Evolutionary conservation across 1,140 invertebrate species (phyloP).

Genomic region (Ostrea edulis): DNA sequence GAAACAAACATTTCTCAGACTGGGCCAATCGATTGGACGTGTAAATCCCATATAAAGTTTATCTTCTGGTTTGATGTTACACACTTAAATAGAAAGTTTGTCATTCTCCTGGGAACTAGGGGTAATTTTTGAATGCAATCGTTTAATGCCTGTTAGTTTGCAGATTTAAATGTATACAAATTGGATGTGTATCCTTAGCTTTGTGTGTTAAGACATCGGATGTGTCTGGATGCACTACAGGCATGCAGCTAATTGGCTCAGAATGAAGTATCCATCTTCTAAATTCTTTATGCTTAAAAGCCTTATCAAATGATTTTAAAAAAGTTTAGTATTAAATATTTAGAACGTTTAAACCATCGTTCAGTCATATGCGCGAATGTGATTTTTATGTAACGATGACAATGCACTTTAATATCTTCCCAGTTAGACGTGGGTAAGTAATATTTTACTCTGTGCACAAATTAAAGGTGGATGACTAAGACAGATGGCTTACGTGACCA

Average conservation of each 20-base stretch:
- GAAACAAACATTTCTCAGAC: not conserved
- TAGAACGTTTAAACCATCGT: not conserved
- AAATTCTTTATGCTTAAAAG: not conserved
- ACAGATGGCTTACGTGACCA: too few relatives aligned
- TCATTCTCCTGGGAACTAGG: not conserved
- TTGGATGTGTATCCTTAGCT: not conserved
- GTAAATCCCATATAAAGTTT: not conserved
- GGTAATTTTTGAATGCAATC: not conserved
- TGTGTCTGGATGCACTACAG: not conserved
- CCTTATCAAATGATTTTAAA: not conserved
- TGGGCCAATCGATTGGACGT: not conserved
- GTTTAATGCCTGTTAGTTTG: not conserved
- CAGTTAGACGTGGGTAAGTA: not conserved
- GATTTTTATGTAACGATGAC: not conserved
- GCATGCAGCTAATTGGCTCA: not conserved
- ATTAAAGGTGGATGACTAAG: not conserved
- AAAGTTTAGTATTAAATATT: not conserved
- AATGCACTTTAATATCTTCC: not conserved
- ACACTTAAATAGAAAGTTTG: not conserved
- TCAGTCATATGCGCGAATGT: not conserved
- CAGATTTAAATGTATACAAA: not conserved
- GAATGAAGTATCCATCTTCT: slow-evolving; percentile 13
- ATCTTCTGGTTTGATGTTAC: not conserved
- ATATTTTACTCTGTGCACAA: not conserved
- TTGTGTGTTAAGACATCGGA: not conserved